Evolutionary conservation across 2,888 invertebrate species (phyloP).

Genomic region (Aplocera efformata): DNA sequence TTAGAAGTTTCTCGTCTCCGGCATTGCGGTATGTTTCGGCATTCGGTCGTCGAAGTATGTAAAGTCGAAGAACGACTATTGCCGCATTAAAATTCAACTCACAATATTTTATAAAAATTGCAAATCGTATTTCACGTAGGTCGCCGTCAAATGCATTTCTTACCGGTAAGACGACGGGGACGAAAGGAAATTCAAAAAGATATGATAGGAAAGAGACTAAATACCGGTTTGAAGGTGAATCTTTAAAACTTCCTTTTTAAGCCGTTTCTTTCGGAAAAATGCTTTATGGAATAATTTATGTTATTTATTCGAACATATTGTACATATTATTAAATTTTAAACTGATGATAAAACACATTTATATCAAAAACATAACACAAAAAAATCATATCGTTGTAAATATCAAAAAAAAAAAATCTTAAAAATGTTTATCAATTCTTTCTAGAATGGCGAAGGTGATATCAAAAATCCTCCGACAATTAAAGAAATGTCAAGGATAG

Average conservation of each 20-base stretch:
- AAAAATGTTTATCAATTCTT: too few relatives aligned
- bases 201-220: constrained; percentile 47
- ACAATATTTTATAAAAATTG: constrained; percentile 59
- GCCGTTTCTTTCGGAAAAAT: constrained; percentile 34
- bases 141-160: constrained; percentile 59
- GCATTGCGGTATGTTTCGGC: constrained; percentile 40
- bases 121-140: constrained; percentile 48
- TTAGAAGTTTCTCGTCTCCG: constrained; percentile 26
- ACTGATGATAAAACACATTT: too few relatives aligned
- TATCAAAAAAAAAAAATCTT: too few relatives aligned
- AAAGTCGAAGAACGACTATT: constrained; percentile 29
- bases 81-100: constrained; percentile 55
- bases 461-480: constrained; percentile 29
- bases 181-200: constrained; percentile 44
- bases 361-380: background rate
- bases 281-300: constrained; percentile 28
- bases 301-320: constrained; percentile 35
- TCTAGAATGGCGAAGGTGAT: constrained; percentile 24
- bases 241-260: constrained; percentile 44
- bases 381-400: constrained; percentile 1
- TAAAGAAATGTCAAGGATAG: constrained; percentile 41
- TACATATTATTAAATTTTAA: constrained; percentile 25
- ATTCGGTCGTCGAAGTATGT: constrained; percentile 34
- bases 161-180: constrained; percentile 43
- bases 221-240: constrained; percentile 29